phyloP scores from a whole-genome alignment of 2,888 invertebrate genomes.

The Brassicogethes aeneus region DNA sequence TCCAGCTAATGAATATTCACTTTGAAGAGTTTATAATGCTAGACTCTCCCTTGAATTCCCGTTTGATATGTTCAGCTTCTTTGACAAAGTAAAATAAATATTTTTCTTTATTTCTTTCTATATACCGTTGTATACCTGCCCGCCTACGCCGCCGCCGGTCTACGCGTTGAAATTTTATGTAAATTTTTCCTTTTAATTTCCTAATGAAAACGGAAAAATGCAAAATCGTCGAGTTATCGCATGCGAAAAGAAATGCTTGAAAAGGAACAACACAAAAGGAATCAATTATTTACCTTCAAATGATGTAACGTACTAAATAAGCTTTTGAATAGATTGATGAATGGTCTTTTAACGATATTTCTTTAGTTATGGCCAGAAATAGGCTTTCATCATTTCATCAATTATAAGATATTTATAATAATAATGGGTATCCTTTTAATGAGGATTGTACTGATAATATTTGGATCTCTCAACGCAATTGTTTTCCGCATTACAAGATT shows the following conservation, averaged over 20 bases:
- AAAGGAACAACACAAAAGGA: neutral
- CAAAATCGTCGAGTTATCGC: slow-evolving; percentile 6
- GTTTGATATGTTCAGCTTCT: slow-evolving; percentile 21
- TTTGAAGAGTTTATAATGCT: slow-evolving; percentile 18
- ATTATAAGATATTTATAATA: no score
- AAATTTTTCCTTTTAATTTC: slow-evolving; percentile 17
- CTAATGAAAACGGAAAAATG: slow-evolving; percentile 10
- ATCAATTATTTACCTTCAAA: neutral
- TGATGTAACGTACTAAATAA: neutral
- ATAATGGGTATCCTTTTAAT: no score
- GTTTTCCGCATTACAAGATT: no score
- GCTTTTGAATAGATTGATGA: slow-evolving; percentile 6
- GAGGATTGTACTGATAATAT: no score
- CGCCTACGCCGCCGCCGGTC: no score
- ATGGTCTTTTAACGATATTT: neutral
- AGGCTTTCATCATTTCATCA: no score
- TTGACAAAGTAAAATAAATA: slow-evolving; percentile 20
- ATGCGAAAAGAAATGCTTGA: neutral
- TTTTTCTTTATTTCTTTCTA: slow-evolving; percentile 18
- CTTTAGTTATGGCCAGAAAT: neutral
- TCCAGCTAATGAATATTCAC: slow-evolving; percentile 22
- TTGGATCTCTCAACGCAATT: no score
- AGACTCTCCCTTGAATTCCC: slow-evolving; percentile 15
- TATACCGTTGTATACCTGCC: neutral
- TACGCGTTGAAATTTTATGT: slow-evolving; percentile 14